A percentile compares a stretch with the other conserved stretches of the same genome.
Conservation (phyloP, 2,888 invertebrate genomes). For the Pristionchus mayeri region DNA sequence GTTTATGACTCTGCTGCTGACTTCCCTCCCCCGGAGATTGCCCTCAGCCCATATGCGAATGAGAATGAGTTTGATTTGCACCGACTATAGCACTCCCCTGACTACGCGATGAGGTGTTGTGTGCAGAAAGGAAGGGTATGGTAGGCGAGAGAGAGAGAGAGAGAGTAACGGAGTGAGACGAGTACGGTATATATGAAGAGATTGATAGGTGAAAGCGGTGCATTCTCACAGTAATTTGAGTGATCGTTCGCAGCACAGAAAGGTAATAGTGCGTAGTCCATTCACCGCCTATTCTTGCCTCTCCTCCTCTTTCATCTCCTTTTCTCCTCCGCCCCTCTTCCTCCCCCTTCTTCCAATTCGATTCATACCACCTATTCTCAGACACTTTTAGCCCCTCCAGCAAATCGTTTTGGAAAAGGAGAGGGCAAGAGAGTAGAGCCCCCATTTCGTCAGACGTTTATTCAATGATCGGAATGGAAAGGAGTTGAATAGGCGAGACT, state of each 20-base stretch:
- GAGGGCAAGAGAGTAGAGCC: background rate
- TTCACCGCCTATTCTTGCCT: constrained; percentile 12
- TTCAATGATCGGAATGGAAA: constrained; percentile 23
- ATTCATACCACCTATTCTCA: constrained; percentile 44
- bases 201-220: background rate
- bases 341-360: background rate
- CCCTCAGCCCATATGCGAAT: constrained; percentile 29
- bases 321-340: background rate
- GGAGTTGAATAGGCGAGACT: background rate
- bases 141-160: background rate
- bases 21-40: too few species aligned
- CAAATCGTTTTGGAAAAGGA: constrained; percentile 10
- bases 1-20: constrained; percentile 7
- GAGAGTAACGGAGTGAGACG: too few species aligned
- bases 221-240: constrained; percentile 27
- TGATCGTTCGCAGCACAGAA: background rate
- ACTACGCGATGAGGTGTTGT: background rate
- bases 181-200: background rate
- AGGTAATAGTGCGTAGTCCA: constrained; percentile 40
- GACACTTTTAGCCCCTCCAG: constrained; percentile 27
- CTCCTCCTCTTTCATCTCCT: background rate
- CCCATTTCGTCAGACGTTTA: constrained; percentile 43
- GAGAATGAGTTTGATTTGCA: constrained; percentile 26
- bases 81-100: background rate
- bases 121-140: background rate